phyloP scores from a whole-genome alignment of 2,113 vertebrate species.

The Cercocebus atys region DNA sequence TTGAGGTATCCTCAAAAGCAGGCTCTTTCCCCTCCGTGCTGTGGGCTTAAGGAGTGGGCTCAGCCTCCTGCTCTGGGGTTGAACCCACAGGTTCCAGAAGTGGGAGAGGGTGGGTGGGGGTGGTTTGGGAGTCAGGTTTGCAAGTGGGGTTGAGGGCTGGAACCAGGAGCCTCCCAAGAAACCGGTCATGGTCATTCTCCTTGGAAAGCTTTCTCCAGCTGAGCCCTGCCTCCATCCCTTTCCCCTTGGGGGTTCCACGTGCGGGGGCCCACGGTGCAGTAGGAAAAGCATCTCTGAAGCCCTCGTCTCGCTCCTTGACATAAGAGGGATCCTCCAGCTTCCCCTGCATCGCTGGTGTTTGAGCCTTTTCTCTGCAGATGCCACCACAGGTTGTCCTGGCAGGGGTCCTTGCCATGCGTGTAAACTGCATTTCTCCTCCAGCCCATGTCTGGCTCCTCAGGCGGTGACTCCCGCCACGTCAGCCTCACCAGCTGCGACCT shows the following conservation, averaged over 20 bases:
- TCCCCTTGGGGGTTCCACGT: not conserved
- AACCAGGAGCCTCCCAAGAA: too few relatives aligned
- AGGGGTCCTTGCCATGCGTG: not conserved
- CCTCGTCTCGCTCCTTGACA: not conserved
- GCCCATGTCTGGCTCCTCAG: not conserved
- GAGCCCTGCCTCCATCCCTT: not conserved
- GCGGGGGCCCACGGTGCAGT: too few relatives aligned
- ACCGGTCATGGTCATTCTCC: too few relatives aligned
- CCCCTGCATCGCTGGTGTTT: not conserved
- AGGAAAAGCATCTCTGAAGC: too few relatives aligned
- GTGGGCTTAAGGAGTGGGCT: not conserved
- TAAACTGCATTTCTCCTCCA: not conserved
- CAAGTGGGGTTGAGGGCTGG: not conserved
- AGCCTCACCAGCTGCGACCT: not conserved
- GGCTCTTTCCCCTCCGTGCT: not conserved
- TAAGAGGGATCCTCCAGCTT: rapidly evolving
- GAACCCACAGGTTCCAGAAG: not conserved
- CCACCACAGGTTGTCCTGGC: not conserved
- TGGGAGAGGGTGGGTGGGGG: not conserved
- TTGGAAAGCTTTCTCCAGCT: not conserved
- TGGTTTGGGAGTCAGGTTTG: not conserved
- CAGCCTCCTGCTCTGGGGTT: not conserved
- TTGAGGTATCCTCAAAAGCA: not conserved
- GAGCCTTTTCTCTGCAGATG: too few relatives aligned
- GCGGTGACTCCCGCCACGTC: rapidly evolving